Base-by-base conservation (phyloP, 1,140 invertebrate genomes). In the Eubasilissa regina region DNA sequence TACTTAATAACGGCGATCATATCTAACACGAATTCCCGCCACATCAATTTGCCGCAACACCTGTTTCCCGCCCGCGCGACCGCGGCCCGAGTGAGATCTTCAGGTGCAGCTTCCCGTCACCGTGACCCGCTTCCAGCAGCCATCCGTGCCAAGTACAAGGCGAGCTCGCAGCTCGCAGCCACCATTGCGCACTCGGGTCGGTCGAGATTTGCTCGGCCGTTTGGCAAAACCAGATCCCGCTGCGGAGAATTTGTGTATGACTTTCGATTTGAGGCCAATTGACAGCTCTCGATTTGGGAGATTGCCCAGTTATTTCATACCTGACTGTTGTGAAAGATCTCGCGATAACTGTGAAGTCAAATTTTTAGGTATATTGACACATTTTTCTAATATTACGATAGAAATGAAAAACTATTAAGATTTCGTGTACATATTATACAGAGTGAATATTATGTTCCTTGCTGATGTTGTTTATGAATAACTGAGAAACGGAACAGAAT, bases 81-180 rank as follows among this genome's bases (percentile, higher is more conserved):
- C 43, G 17, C n/a, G 11, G 25, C 8, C 15, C 21, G 51, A 44
- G 51, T 17, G 8, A 15, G 13, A 44, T 7, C 51, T 21, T 78
- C 60, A 44, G 8, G 68, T n/a, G 35, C 72, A 10, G 75, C 55
- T 77, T 82, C 78, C 81, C 75, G 75, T 82, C 81, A 66, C 81
- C 81, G 60, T 82, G 81, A 82, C 81, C 81, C 56, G 75, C 55
- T 77, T 82, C 9, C 35, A 15, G 56, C 47, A 13, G 21, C 44
- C 74, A 82, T 77, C 47, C 45, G 64, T 80, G 81, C 81, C 81
- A 82, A 82, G 81, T 82, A 80, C 81, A 82, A 80, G 81, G 81
- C 56, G 68, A 77, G 66, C 45, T 55, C 17, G n/a, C n/a, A n/a
- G n/a, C n/a, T 35, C 19, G 11, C 21, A 13, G n/a, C 35, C n/a